Evolutionary conservation across 2,888 invertebrate species (phyloP).

Genomic region (Pseudoips prasinana): DNA sequence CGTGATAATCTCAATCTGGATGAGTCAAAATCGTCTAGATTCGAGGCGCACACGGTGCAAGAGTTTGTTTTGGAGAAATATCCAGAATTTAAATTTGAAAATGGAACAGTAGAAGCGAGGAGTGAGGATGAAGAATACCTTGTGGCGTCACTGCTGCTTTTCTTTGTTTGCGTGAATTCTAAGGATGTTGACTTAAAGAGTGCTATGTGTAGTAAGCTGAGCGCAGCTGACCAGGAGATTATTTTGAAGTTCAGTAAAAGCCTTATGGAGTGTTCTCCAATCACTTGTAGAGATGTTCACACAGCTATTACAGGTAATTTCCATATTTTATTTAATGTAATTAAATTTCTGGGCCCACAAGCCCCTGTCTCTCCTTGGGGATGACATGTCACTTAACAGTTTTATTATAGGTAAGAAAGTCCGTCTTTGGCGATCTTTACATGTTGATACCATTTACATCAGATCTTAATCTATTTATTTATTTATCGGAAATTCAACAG

Average conservation of each 20-base stretch:
- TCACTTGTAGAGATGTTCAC: slow-evolving; percentile 63
- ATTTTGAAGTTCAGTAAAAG: slow-evolving; percentile 79
- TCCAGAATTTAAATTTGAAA: slow-evolving; percentile 72
- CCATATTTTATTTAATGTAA: no score
- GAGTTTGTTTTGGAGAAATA: slow-evolving; percentile 72
- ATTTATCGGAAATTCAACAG: no score
- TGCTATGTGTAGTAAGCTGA: slow-evolving; percentile 79
- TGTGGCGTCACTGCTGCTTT: slow-evolving; percentile 75
- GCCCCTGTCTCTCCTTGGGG: no score
- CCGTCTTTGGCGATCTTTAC: no score
- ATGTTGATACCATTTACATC: no score
- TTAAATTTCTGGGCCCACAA: no score
- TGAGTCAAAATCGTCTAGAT: slow-evolving; percentile 64
- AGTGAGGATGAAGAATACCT: slow-evolving; percentile 60
- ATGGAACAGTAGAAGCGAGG: slow-evolving; percentile 48
- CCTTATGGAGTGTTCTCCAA: slow-evolving; percentile 69
- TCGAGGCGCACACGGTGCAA: slow-evolving; percentile 61
- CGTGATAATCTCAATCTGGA: slow-evolving; percentile 65
- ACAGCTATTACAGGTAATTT: slow-evolving; percentile 63
- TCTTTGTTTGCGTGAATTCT: slow-evolving; percentile 76
- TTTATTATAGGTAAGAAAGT: no score
- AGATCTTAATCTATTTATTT: no score
- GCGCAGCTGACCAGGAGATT: slow-evolving; percentile 74
- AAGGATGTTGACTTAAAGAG: slow-evolving; percentile 78
- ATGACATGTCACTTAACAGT: no score